Base-by-base conservation (phyloP, 2,113 vertebrate species). In the Herpetotheres cachinnans region DNA sequence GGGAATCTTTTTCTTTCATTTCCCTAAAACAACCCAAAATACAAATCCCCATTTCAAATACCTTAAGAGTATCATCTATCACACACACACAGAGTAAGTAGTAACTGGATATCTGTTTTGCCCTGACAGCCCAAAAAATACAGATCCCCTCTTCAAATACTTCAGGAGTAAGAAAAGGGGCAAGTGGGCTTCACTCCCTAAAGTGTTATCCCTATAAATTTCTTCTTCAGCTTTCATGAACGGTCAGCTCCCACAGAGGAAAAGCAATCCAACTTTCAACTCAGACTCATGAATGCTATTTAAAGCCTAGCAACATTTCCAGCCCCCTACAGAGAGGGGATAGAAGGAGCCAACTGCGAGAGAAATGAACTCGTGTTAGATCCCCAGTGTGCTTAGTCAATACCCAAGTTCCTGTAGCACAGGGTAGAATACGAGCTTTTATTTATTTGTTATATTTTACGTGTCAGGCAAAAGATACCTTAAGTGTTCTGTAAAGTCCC, bases 401-500 rank as follows among this genome's bases (percentile, higher is more conserved):
- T 13, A 58, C 21, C 27, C 49, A 52, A 34, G 44, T 1, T 85
- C 42, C 59, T n/a, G 44, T 1, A 55, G 69, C 0, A 2, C 34
- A n/a, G 63, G 15, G 50, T 0, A 46, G 27, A 77, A 77, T 1
- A 54, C 0, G 1, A 74, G 21, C 63, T 56, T 56, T 42, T 70
- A 30, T 67, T 79, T 47, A 38, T 89, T 10, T 27, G 0, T 47
- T 44, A 16, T 9, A 42, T 25, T 32, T 10, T n/a, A 11, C 0
- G 1, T 11, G 46, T 25, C 58, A 89, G 40, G 34, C 32, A 32
- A 71, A 49, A 66, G 20, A 29, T 97, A 99, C 99, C 99, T 99
- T 99, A 11, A 99, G 98, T 10, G 98, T 99, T 95, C 98, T 99
- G 98, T 99, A 99, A 81, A 99, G 98, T 30, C 99, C 99, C 97